A percentile compares a stretch with the other conserved stretches of the same genome.
These are phyloP conservation scores for Spatula versicolor DNA, from an alignment of 2,797 vertebrate species.

Conservation along the genomic window DNA sequence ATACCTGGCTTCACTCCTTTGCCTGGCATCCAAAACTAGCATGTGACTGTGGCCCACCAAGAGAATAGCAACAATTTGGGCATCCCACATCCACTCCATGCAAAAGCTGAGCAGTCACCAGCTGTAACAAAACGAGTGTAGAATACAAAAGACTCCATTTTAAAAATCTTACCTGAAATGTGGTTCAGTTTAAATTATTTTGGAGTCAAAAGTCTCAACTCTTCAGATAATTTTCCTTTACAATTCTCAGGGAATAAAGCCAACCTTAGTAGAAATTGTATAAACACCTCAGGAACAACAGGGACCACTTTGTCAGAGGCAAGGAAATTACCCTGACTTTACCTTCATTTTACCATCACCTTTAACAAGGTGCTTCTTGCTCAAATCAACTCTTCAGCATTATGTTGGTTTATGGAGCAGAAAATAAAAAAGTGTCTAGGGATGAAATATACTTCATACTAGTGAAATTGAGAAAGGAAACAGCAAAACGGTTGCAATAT, in stretches of 20 bases:
- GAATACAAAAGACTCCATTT: background rate
- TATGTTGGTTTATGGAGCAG: background rate
- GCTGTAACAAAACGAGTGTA: background rate
- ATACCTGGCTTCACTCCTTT: background rate
- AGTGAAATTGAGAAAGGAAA: background rate
- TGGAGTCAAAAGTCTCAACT: background rate
- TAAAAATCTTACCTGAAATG: background rate
- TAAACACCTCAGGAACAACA: background rate
- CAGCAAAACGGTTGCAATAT: background rate
- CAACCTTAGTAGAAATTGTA: background rate
- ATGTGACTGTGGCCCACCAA: accelerated
- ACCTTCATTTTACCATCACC: background rate
- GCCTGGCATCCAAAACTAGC: background rate
- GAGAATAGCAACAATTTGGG: background rate
- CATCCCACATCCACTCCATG: background rate
- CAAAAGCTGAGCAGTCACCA: background rate
- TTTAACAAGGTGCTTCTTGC: constrained; percentile 19
- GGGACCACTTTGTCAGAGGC: background rate
- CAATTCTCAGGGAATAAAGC: background rate
- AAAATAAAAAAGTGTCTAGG: background rate
- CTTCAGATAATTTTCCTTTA: background rate
- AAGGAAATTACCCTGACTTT: background rate
- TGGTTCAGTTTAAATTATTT: background rate
- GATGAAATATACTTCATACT: background rate
- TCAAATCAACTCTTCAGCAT: constrained; percentile 3